Conservation (phyloP, 2,797 vertebrate species). For the Botia kubotai region DNA sequence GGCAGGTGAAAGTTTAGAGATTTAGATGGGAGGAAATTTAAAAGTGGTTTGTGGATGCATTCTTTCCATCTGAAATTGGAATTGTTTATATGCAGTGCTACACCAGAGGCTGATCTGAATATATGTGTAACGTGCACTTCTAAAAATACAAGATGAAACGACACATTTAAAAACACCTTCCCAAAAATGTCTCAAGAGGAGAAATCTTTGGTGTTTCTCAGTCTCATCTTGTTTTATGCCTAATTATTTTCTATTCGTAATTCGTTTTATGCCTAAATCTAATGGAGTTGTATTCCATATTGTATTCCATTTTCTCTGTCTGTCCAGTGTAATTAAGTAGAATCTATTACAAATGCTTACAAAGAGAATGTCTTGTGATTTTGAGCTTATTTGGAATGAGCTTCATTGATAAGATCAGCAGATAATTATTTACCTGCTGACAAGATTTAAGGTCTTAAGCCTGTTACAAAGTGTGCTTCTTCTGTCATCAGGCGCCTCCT, state of each 20-base stretch:
- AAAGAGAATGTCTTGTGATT: background rate
- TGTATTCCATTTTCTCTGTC: background rate
- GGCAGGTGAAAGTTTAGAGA: slow-evolving; percentile 47
- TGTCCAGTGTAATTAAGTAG: slow-evolving; percentile 2
- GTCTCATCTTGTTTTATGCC: background rate
- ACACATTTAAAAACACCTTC: background rate
- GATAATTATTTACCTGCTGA: slow-evolving; percentile 8
- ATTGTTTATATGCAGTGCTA: slow-evolving; percentile 5
- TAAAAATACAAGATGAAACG: background rate
- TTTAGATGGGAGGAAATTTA: background rate
- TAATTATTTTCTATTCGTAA: too few relatives aligned
- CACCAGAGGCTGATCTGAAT: background rate
- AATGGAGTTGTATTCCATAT: too few relatives aligned
- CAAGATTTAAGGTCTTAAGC: background rate
- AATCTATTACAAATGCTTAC: background rate
- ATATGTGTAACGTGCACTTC: background rate
- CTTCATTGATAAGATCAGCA: background rate
- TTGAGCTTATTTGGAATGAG: slow-evolving; percentile 3
- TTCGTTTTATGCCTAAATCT: too few relatives aligned
- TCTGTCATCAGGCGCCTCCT: slow-evolving; percentile 87
- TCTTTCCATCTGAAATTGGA: slow-evolving; percentile 30
- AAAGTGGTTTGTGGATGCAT: slow-evolving; percentile 34
- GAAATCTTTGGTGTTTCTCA: background rate
- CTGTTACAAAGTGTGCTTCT: background rate
- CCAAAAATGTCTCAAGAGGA: background rate